Evolutionary conservation across 2,797 vertebrate genomes (phyloP), one percentile per base, ranked within the genome.

Genomic region (Hirundo rustica): DNA sequence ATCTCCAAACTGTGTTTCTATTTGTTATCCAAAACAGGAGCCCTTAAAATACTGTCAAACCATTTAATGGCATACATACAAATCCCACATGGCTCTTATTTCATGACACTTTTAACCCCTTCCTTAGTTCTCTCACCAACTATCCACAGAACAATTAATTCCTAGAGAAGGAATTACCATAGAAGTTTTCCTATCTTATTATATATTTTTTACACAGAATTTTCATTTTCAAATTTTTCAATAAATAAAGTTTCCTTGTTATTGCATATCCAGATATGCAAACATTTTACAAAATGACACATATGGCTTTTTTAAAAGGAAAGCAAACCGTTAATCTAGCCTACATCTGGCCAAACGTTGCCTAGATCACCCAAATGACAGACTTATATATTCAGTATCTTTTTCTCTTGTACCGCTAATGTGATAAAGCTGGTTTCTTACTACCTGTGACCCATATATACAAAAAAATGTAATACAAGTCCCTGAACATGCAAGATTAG

Each of bases 11-110:
- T 65, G 13, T 62, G 30, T 68, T 85, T 92, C 73, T 73, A 53
- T 57, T 92, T 95, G 87, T 89, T 92, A 75, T 88, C 86, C 94
- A 90, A 48, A 96, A 90, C 64, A 88, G 75, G 21, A 96, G 64
- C 60, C 86, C 70, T 87, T 91, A 93, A 88, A 64, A 94, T 67
- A 88, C 61, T 51, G 38, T 89, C 67, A 68, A n/a, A 86, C 16
- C 16, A 64, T 77, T 91, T 74, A 53, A 89, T 5, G 21, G 57
- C 26, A 89, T 13, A 62, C 11, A 40, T 4, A 60, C 50, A 73
- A 95, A 67, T 9, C 38, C 26, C 57, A 67, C 17, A 42, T 11
- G 17, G 48, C 72, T 62, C 15, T 61, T 82, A 73, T 55, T 80
- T 40, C 54, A 77, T 11, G 7, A 48, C 38, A 67, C 9, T 76